These are phyloP conservation scores for Psettodes erumei DNA, from an alignment of 2,113 vertebrate genomes.

Conservation along the genomic window DNA sequence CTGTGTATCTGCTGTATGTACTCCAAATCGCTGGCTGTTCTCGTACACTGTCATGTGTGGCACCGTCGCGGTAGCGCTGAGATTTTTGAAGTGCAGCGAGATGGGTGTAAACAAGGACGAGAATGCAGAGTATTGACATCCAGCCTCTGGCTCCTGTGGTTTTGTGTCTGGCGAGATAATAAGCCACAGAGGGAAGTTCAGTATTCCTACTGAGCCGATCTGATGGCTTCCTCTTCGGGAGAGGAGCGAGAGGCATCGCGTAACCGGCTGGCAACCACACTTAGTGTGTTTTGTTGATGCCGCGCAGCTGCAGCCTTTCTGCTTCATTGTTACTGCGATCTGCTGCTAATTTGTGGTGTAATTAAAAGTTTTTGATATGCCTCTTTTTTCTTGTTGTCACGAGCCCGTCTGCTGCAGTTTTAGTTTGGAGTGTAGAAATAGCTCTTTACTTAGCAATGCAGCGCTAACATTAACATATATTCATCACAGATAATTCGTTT, in stretches of 20 bases:
- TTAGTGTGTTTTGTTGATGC: slow-evolving; percentile 44
- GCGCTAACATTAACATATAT: no score
- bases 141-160: slow-evolving; percentile 66
- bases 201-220: slow-evolving; percentile 56
- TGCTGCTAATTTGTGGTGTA: slow-evolving; percentile 22
- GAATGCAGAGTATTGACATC: slow-evolving; percentile 65
- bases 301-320: slow-evolving; percentile 48
- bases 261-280: slow-evolving; percentile 26
- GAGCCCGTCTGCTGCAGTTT: slow-evolving; percentile 24
- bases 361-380: slow-evolving; percentile 24
- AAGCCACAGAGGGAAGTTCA: slow-evolving; percentile 68
- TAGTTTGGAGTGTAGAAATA: slow-evolving; percentile 10
- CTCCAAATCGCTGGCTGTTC: slow-evolving; percentile 20
- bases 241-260: slow-evolving; percentile 30
- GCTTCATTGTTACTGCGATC: slow-evolving; percentile 28
- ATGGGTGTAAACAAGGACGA: slow-evolving; percentile 55
- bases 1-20: background rate
- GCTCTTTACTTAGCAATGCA: slow-evolving; percentile 22
- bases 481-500: slow-evolving; percentile 14
- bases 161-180: slow-evolving; percentile 71
- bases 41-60: slow-evolving; percentile 5
- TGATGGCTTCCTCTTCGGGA: slow-evolving; percentile 51
- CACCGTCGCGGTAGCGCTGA: slow-evolving; percentile 16
- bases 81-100: slow-evolving; percentile 41
- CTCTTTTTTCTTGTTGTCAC: slow-evolving; percentile 24